These are phyloP conservation scores for Neria commutata DNA, from an alignment of 2,888 invertebrate genomes.

Conservation along the genomic window DNA sequence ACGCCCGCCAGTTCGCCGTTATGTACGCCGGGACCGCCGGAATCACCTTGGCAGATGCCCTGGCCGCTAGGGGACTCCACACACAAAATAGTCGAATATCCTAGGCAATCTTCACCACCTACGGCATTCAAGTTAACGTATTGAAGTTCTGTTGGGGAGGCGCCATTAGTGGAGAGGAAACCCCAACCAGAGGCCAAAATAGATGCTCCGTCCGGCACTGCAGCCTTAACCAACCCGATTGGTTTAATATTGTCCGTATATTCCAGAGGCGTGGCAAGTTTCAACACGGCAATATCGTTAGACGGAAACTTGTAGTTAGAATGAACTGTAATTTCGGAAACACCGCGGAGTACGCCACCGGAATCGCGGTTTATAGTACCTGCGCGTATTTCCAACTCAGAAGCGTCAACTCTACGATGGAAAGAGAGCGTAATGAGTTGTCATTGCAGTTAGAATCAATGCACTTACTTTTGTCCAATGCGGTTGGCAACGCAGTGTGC, in stretches of 20 bases:
- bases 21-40: too few relatives aligned
- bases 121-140: conserved; percentile 42
- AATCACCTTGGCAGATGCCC: too few relatives aligned
- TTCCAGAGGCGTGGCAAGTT: conserved; percentile 33
- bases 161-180: conserved; percentile 34
- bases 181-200: conserved; percentile 51
- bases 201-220: conserved; percentile 32
- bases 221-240: conserved; percentile 38
- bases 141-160: conserved; percentile 38
- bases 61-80: too few relatives aligned
- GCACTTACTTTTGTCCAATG: background rate
- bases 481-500: conserved; percentile 42
- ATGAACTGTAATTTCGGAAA: conserved; percentile 40
- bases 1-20: too few relatives aligned
- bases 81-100: too few relatives aligned
- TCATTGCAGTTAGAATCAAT: background rate
- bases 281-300: conserved; percentile 47
- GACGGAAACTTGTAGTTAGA: conserved; percentile 43
- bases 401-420: background rate
- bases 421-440: background rate
- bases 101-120: too few relatives aligned
- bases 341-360: conserved; percentile 46
- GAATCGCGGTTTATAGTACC: conserved; percentile 45
- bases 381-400: conserved; percentile 36
- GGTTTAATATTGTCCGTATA: conserved; percentile 37